phyloP scores from a whole-genome alignment of 2,888 invertebrate species.

The Apodemia hepburni region DNA sequence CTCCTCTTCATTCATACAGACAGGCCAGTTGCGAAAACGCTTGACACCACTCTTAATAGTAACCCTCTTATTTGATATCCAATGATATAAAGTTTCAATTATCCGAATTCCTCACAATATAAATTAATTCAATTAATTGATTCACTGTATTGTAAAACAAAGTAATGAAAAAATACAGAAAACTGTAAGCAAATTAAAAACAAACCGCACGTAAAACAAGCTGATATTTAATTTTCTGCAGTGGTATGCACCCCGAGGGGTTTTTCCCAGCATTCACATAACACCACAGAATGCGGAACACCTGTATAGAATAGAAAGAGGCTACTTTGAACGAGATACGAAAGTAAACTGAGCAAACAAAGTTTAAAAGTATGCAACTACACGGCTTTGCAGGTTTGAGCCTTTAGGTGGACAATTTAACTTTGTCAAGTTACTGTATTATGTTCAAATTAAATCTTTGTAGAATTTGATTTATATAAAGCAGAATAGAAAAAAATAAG shows the following conservation, averaged over 20 bases:
- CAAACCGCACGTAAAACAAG: neutral
- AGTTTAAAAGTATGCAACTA: slow-evolving; percentile 15
- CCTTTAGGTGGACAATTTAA: slow-evolving; percentile 14
- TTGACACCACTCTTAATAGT: too few species aligned
- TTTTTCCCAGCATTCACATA: slow-evolving; percentile 3
- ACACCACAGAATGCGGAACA: slow-evolving; percentile 12
- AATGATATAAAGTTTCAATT: too few species aligned
- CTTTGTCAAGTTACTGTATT: neutral
- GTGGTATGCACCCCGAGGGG: neutral
- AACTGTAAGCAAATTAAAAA: slow-evolving; percentile 9
- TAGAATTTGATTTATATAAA: neutral
- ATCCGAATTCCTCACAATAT: too few species aligned
- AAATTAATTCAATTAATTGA: too few species aligned
- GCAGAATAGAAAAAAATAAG: neutral
- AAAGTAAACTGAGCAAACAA: slow-evolving; percentile 13
- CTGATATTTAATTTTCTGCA: slow-evolving; percentile 13
- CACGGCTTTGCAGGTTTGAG: slow-evolving; percentile 11
- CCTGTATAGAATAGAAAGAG: slow-evolving; percentile 14
- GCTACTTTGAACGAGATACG: slow-evolving; percentile 14
- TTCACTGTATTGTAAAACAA: neutral
- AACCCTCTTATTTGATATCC: too few species aligned
- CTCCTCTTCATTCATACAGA: too few species aligned
- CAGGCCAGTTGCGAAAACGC: too few species aligned
- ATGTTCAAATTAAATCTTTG: neutral
- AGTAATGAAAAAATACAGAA: neutral